phyloP scores from a whole-genome alignment of 1,140 invertebrate genomes.

The Psix sp. region DNA sequence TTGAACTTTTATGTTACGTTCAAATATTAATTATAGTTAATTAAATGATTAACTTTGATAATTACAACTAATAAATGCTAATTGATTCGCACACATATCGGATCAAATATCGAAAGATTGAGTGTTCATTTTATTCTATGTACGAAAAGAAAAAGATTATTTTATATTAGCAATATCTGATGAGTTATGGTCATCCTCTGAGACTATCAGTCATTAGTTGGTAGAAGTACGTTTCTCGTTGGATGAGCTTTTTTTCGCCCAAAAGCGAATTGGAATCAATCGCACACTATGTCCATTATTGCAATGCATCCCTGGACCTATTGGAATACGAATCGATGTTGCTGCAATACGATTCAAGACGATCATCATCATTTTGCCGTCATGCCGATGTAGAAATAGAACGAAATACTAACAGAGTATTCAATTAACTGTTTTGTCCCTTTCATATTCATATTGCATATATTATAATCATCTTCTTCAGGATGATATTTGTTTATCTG shows the following conservation, averaged over 20 bases:
- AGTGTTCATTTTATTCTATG: no score
- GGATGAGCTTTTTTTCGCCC: background rate
- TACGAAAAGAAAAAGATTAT: no score
- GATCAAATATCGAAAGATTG: no score
- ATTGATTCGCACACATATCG: no score
- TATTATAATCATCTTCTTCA: background rate
- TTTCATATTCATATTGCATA: slow-evolving; percentile 13
- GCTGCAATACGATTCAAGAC: slow-evolving; percentile 3
- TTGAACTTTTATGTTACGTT: no score
- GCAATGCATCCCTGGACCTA: background rate
- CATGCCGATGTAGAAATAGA: slow-evolving; percentile 21
- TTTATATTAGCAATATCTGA: no score
- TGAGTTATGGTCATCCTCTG: no score
- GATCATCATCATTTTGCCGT: slow-evolving; percentile 19
- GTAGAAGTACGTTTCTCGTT: no score
- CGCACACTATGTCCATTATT: slow-evolving; percentile 4
- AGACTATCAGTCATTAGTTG: no score
- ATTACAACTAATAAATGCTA: no score
- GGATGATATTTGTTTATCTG: background rate
- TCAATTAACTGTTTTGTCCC: slow-evolving; percentile 26
- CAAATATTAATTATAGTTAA: no score
- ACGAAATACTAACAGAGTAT: slow-evolving; percentile 18
- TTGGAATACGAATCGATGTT: background rate
- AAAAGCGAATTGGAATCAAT: background rate
- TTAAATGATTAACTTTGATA: no score